Base-by-base conservation (phyloP, 2,797 vertebrate species). In the Notoglanidium macrostoma region DNA sequence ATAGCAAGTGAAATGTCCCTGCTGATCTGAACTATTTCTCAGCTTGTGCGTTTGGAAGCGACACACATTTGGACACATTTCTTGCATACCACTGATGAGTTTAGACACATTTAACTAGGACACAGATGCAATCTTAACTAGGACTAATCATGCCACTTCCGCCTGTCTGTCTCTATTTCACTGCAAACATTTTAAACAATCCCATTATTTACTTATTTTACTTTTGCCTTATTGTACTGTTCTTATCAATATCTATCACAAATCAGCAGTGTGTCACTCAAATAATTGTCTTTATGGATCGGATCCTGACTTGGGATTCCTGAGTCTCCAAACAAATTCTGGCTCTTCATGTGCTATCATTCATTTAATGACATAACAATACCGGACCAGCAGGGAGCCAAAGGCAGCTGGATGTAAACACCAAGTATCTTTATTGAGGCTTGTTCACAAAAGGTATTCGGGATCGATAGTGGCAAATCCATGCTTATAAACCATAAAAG, bases 51-150 rank as follows among this genome's bases (percentile, higher is more conserved):
- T 78, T 81, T 57, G 65, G n/a, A 46, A 78, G 82, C 32, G 82
- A 87, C 85, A 90, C 89, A 94, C 89, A 93, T 93, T 91, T 91
- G 90, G 89, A 92, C 91, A 81, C 26, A 49, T 65, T 88, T 91
- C 63, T 90, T 91, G 93, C 91, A 87, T 92, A 92, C 93, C 94
- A 89, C 72, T 40, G 91, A 94, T 92, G 93, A 94, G 92, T 91
- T 89, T 94, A 93, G 95, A 96, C 90, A 89, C 91, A 91, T 91
- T 91, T 93, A 96, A 96, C 92, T 96, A 92, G 95, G 95, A 93
- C 95, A 95, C 89, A 91, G 89, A 79, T 91, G 92, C 90, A 80
- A 89, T 93, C 92, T 91, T 94, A 95, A 95, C 92, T 95, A 94
- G 95, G 93, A 89, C 95, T 91, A 89, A 88, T 86, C 88, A 79